Conservation (phyloP, 2,113 vertebrate species). For the Thomomys bottae region DNA sequence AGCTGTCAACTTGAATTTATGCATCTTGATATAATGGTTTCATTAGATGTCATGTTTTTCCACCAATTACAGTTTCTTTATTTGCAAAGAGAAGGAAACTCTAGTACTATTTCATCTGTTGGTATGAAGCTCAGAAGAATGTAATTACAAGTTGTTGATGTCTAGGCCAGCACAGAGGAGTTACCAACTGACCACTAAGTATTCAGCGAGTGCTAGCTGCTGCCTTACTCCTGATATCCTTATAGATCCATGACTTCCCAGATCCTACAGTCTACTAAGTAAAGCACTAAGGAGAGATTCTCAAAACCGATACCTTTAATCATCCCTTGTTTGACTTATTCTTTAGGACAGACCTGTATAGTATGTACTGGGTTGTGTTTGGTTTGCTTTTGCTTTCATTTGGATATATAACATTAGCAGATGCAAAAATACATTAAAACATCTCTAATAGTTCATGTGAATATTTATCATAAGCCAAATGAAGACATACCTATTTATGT, state of each 20-base stretch:
- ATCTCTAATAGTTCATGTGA: neutral
- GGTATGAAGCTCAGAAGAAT: neutral
- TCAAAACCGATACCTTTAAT: neutral
- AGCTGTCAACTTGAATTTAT: neutral
- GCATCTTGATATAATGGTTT: neutral
- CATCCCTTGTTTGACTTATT: neutral
- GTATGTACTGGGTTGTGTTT: neutral
- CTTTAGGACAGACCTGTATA: neutral
- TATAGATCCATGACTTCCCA: neutral
- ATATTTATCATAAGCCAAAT: neutral
- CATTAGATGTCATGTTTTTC: neutral
- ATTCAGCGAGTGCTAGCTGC: neutral
- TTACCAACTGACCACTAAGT: too few relatives aligned
- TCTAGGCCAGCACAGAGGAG: neutral
- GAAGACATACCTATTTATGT: neutral
- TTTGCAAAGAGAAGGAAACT: neutral
- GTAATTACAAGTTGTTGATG: neutral
- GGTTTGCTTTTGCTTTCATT: slow-evolving; percentile 9
- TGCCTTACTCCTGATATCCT: neutral
- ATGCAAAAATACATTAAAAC: slow-evolving; percentile 2
- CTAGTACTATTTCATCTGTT: neutral
- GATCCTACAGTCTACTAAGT: neutral
- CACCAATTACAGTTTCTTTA: neutral
- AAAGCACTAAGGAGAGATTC: neutral
- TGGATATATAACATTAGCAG: neutral